Evolutionary conservation across 2,113 vertebrate species (phyloP), one percentile per base, ranked within the genome.

Genomic region (Hoplias malabaricus): DNA sequence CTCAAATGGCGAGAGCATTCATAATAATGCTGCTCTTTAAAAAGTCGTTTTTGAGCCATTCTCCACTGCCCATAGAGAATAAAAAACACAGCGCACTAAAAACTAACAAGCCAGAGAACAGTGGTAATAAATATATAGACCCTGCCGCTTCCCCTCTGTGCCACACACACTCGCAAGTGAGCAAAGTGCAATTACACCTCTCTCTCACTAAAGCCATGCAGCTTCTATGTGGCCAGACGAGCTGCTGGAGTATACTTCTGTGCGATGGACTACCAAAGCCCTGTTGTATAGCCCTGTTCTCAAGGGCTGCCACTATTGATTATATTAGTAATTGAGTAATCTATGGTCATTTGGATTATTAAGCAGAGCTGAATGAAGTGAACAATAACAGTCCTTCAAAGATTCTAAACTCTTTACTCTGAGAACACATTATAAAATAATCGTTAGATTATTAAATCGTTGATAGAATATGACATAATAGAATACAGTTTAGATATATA

Each of bases 31-130:
- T 79, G 77, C 76, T 70, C 84, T 84, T 84, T 84, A 81, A 87
- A 87, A 84, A 82, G 82, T 63, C 79, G 62, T 79, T 87, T 85
- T 84, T 81, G 74, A 87, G 78, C 72, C 78, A 74, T 87, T 83
- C 80, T 77, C 75, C 53, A 66, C 38, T 25, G 75, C 78, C 79
- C 63, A 75, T 68, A 65, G 68, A 79, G 79, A 79, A 77, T 81
- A 72, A 84, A 71, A 85, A 84, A 82, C 71, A 82, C 59, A 36
- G 40, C 31, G 50, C 80, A 88, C 82, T 85, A 85, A 85, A 88
- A 85, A 71, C 79, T 85, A 86, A 86, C 82, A 86, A 84, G 77
- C 73, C 79, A 76, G 75, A 79, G 79, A 85, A 79, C 62, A 73
- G 73, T 73, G 73, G 65, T 82, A 84, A 82, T 84, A 87, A 84